phyloP scores from a whole-genome alignment of 2,797 vertebrate species.

The Myiotriccus ornatus region DNA sequence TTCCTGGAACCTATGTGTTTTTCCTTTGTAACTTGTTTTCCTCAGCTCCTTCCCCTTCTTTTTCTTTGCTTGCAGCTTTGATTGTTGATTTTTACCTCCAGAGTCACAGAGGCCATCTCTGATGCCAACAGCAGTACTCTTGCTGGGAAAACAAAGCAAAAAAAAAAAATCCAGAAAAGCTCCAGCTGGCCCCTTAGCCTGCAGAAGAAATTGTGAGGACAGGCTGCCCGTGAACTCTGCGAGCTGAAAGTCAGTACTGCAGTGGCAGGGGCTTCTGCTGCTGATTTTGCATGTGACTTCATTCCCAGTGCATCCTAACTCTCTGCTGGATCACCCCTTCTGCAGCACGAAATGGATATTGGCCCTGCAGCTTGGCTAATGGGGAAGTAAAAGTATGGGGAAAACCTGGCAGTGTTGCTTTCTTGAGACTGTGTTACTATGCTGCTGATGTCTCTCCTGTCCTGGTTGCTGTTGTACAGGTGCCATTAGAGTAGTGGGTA shows the following conservation, averaged over 20 bases:
- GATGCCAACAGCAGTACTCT: slow-evolving; percentile 46
- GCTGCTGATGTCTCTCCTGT: slow-evolving; percentile 15
- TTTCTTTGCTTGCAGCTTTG: slow-evolving; percentile 62
- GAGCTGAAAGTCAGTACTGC: slow-evolving; percentile 47
- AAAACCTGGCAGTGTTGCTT: not conserved
- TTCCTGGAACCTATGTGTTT: not conserved
- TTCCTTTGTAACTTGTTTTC: slow-evolving; percentile 38
- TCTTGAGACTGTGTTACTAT: not conserved
- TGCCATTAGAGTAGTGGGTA: not conserved
- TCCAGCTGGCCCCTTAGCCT: slow-evolving; percentile 40
- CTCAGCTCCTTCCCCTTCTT: slow-evolving; percentile 62
- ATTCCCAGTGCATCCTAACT: slow-evolving; percentile 37
- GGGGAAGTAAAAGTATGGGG: not conserved
- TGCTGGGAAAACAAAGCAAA: slow-evolving; percentile 36
- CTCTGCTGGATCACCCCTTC: slow-evolving; percentile 42
- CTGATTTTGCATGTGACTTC: slow-evolving; percentile 53
- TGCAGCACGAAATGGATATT: not conserved
- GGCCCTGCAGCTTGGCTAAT: fast-evolving
- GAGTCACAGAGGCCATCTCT: slow-evolving; percentile 65
- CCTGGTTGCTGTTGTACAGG: slow-evolving; percentile 14
- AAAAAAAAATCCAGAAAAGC: slow-evolving; percentile 13
- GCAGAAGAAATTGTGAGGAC: slow-evolving; percentile 52
- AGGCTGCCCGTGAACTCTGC: slow-evolving; percentile 43
- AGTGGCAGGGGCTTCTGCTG: slow-evolving; percentile 15
- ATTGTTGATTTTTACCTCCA: slow-evolving; percentile 68